phyloP scores from a whole-genome alignment of 2,888 invertebrate species.

The Nomada hirtipes region DNA sequence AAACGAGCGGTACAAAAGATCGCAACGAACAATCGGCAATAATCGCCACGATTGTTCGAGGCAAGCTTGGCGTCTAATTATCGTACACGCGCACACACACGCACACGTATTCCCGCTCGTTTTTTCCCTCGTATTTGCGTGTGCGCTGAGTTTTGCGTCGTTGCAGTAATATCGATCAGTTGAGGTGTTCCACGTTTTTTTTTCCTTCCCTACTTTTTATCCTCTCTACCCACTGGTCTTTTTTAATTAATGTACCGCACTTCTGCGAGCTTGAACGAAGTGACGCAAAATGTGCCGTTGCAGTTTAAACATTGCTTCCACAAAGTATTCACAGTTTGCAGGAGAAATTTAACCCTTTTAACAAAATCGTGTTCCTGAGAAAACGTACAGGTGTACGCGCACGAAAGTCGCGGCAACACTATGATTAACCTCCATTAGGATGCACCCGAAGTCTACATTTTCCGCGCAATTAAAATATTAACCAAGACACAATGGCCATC shows the following conservation, averaged over 20 bases:
- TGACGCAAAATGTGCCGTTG: background rate
- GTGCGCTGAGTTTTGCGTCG: constrained; percentile 29
- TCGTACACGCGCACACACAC: background rate
- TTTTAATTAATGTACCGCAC: constrained; percentile 44
- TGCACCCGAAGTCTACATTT: too few species aligned
- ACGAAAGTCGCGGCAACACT: too few species aligned
- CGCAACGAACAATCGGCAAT: background rate
- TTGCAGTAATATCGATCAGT: constrained; percentile 50
- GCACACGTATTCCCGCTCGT: background rate
- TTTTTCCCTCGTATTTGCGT: constrained; percentile 34
- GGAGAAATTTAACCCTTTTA: background rate
- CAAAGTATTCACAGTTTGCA: background rate
- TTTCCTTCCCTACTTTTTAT: background rate
- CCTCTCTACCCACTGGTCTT: background rate
- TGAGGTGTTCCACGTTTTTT: background rate
- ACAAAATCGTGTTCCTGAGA: too few species aligned
- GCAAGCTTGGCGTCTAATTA: constrained; percentile 24
- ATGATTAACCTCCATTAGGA: too few species aligned
- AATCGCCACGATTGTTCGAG: constrained; percentile 3
- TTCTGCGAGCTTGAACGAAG: constrained; percentile 4
- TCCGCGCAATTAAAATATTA: too few species aligned
- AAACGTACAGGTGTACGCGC: too few species aligned
- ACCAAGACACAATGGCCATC: too few species aligned
- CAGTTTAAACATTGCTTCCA: constrained; percentile 19
- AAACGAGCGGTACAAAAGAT: background rate